Conservation (phyloP, 1,140 invertebrate genomes). For the Megalonaias nervosa region DNA sequence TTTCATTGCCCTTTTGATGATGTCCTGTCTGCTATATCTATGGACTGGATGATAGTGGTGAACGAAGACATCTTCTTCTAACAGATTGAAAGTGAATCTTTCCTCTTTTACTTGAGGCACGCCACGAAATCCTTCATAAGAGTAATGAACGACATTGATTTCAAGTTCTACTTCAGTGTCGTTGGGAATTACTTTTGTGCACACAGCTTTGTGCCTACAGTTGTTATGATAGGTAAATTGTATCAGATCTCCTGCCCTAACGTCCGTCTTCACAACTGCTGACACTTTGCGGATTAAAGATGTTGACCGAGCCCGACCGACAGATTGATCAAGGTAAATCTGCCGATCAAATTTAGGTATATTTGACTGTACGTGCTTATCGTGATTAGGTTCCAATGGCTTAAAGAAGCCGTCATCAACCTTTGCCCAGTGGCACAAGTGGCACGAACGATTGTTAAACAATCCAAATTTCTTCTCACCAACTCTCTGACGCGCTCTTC, state of each 20-base stretch:
- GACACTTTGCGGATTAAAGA: not conserved
- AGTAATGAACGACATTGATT: slow-evolving; percentile 16
- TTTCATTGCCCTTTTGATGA: slow-evolving; percentile 8
- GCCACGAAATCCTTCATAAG: too few relatives aligned
- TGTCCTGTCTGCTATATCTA: slow-evolving; percentile 6
- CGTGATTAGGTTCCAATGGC: too few relatives aligned
- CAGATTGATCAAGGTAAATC: not conserved
- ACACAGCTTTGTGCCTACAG: slow-evolving; percentile 17
- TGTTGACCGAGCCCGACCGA: not conserved
- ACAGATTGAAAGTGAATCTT: slow-evolving; percentile 8
- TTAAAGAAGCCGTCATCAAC: not conserved
- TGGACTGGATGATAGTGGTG: slow-evolving; percentile 22
- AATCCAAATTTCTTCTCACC: slow-evolving; percentile 26
- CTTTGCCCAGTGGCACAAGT: slow-evolving; percentile 32
- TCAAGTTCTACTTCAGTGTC: not conserved
- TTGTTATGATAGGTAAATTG: slow-evolving; percentile 3
- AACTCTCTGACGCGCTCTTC: slow-evolving; percentile 15
- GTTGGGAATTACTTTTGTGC: slow-evolving; percentile 3
- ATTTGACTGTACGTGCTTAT: too few relatives aligned
- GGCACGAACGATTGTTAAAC: slow-evolving; percentile 25
- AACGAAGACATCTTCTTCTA: slow-evolving; percentile 8
- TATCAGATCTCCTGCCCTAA: slow-evolving; percentile 13
- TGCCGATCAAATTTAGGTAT: too few relatives aligned
- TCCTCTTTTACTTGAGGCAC: slow-evolving; percentile 4
- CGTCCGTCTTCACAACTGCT: slow-evolving; percentile 14